Percentiles rank a stretch among this genome's conserved stretches.
Evolutionary conservation across 2,888 invertebrate genomes (phyloP).

Genomic region (Sialis fuliginosa): DNA sequence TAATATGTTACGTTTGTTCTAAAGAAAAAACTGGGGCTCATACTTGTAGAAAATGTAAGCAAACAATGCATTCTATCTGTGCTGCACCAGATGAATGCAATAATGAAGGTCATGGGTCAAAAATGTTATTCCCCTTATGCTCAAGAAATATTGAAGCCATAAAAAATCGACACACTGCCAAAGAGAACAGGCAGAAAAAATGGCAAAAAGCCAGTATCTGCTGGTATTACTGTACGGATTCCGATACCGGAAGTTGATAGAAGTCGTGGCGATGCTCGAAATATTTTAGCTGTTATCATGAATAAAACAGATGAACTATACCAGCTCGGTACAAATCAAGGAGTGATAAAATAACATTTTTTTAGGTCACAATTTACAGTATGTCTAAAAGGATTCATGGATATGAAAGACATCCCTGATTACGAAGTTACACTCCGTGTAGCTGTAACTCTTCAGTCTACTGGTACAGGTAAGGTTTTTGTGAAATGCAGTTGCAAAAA

Average conservation of each 20-base stretch:
- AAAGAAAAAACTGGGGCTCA: no score
- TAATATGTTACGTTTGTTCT: no score
- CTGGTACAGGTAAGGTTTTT: not conserved
- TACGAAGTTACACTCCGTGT: not conserved
- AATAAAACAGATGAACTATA: not conserved
- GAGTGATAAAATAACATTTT: not conserved
- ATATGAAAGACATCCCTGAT: not conserved
- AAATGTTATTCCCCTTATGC: no score
- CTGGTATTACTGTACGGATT: conserved; percentile 5
- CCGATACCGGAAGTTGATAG: conserved; percentile 5
- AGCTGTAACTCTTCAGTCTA: not conserved
- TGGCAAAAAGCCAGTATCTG: conserved; percentile 1
- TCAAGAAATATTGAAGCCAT: no score
- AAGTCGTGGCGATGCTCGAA: conserved; percentile 4
- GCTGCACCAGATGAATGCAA: no score
- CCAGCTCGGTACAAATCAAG: not conserved
- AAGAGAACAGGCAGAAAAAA: conserved; percentile 4
- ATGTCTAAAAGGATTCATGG: not conserved
- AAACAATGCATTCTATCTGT: no score
- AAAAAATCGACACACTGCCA: conserved; percentile 5
- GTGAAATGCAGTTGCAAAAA: not conserved
- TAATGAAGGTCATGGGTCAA: no score
- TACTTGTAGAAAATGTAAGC: no score
- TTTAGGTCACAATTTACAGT: not conserved
- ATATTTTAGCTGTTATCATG: conserved; percentile 2